Evolutionary conservation across 1,140 invertebrate species (phyloP), one percentile per base, ranked within the genome.

Genomic region (Hydropsyche tenuis): DNA sequence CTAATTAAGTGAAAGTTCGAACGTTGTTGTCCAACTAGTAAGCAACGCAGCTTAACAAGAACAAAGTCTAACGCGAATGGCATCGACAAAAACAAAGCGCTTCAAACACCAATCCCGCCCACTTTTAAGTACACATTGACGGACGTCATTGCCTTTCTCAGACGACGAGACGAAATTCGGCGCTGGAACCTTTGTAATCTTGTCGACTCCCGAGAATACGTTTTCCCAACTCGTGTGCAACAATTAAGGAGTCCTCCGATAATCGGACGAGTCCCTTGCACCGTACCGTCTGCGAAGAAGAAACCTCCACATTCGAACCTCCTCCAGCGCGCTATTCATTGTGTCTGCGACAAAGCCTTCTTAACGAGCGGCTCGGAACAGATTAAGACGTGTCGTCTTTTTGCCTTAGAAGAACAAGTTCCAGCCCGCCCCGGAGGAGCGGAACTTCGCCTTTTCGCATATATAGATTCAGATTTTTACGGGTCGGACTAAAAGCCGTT

Each of bases 401-500:
- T 20, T 22, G 23, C 23, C 18, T 20, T 25, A 12, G 3, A 4
- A 48, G 16, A 16, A 48, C 45, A 48, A 12, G 45, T 48, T 48
- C 2, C 45, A 48, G 3, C 11, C 45, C 2, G 16, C 45, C 45
- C 37, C 5, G 12, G 5, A 6, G 5, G 12, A 43, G 5, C 5
- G 5, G 37, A 12, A n/a, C 45, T 3, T 48, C 45, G 3, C 45
- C 37, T 6, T 43, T 43, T 6, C 12, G 12, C 12, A 43, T 43
- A 43, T 6, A 6, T 46, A 3, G 45, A 2, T 46, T 46, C 2
- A 12, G n/a, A 4, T 53, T 51, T 14, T 51, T 69, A 51, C 46
- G 25, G 25, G 53, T 69, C 53, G 22, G 66, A 14, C 66, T 69
- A 69, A 69, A 69, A 69, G 66, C 66, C 66, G 27, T 69, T 69